Evolutionary conservation across 1,140 invertebrate genomes (phyloP), one percentile per base, ranked within the genome.

Genomic region (Platorchestia sp.): DNA sequence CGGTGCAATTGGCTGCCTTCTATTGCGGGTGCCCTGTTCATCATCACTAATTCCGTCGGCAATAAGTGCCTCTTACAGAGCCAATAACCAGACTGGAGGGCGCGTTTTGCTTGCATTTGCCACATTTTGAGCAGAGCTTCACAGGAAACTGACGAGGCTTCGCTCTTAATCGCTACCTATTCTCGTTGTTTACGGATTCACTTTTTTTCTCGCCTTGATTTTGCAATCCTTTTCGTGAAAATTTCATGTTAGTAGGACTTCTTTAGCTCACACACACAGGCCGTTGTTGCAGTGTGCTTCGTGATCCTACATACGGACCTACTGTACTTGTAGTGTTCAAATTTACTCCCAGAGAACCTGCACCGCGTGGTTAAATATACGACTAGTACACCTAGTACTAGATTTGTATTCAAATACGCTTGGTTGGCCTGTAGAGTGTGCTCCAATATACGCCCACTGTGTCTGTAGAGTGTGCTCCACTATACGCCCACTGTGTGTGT

Each of bases 31-130:
- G 43, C 91, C 43, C 91, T 45, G 91, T 45, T 93, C 41, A 93
- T 93, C 91, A 93, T 93, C 91, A 36, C 91, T 93, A 93, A 93
- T 93, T 93, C 91, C 10, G 41, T 22, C 43, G 91, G 91, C 91
- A 93, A 93, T 93, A 93, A 47, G 41, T 45, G 91, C 43, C 91
- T 93, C 45, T 93, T 93, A 47, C 40, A 44, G 40, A 42, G 41
- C 87, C 87, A 90, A 90, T 90, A 90, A 90, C 87, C 87, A 44
- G 43, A 19, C 91, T 44, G 45, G 6, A 44, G 45, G 43, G 43
- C 91, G 91, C 36, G 91, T 44, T 45, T 89, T 93, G 91, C 91
- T 93, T 93, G 91, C 91, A 93, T 93, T 93, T 47, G 43, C 43
- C 91, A 44, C 45, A 45, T 40, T 93, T 45, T 41, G 44, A 42